These are phyloP conservation scores for Phycodurus eques DNA, from an alignment of 2,113 vertebrate genomes.

Conservation along the genomic window DNA sequence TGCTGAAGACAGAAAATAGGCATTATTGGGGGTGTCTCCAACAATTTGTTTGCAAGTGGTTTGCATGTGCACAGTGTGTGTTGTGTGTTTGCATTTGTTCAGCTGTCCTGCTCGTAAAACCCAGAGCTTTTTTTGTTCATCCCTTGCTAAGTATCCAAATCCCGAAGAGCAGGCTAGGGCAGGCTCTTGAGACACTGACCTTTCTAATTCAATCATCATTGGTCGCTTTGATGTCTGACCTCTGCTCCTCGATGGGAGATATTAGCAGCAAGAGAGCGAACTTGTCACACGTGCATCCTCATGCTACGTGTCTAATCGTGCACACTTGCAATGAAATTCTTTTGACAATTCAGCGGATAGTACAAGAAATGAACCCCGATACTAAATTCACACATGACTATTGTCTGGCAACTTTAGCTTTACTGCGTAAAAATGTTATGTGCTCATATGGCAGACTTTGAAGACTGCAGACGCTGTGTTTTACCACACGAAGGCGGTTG, in stretches of 20 bases:
- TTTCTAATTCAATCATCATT: conserved; percentile 60
- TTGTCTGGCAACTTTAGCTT: no score
- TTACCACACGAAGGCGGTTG: no score
- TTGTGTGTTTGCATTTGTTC: neutral
- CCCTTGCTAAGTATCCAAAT: conserved; percentile 54
- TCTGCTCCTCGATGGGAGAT: conserved; percentile 45
- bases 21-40: neutral
- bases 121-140: conserved; percentile 47
- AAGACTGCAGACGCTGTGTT: no score
- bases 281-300: neutral
- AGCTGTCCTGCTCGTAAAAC: conserved; percentile 22
- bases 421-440: no score
- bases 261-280: conserved; percentile 24
- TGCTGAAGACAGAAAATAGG: neutral
- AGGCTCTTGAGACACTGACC: conserved; percentile 47
- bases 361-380: no score
- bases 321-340: neutral
- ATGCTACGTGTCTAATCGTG: neutral
- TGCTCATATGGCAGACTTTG: no score
- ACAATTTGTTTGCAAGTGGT: neutral
- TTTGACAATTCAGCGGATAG: neutral
- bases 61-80: neutral
- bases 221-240: conserved; percentile 65
- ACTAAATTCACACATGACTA: no score
- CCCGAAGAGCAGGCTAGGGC: conserved; percentile 57